Evolutionary conservation across 2,113 vertebrate genomes (phyloP), one percentile per base, ranked within the genome.

Genomic region (Halcyon malimbica): DNA sequence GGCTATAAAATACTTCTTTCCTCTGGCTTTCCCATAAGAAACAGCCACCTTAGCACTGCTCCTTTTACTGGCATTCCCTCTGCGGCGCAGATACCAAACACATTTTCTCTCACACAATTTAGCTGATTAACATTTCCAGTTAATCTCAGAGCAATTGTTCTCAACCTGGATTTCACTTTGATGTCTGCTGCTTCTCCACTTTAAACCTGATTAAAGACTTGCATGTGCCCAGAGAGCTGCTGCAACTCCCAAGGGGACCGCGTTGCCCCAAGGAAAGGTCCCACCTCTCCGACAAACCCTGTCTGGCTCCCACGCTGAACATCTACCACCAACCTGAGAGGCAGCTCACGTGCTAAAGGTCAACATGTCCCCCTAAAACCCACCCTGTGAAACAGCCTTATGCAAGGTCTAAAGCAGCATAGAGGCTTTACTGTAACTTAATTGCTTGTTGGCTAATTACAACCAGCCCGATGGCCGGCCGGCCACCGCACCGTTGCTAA

Each of bases 121-220:
- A 93, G 79, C 64, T 89, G 80, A 90, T 95, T 86, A 93, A 95
- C 54, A 77, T 83, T 95, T 83, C 68, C 68, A 83, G 71, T 63
- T 94, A 83, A 95, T 93, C 88, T 90, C 94, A 90, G 39, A 69
- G 59, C 6, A 0, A 46, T n/a, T 65, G 56, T 67, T 89, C 60
- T 83, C 68, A 86, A 31, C 81, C 31, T 67, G 33, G 60, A 69
- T 93, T 91, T 90, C 3, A 1, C 51, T 93, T 94, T 96, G 84
- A 91, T 75, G 69, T 78, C 69, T 60, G 73, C 74, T 71, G 31
- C 41, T 73, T 89, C 76, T 62, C 76, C 77, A 54, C 33, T 78
- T 89, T 17, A 84, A 64, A 59, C 48, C 46, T 46, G 64, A 74
- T 87, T 74, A 89, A 90, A 57, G 56, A 51, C n/a, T 63, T 50